Conservation (phyloP, 2,888 invertebrate genomes). For the Drosophila picticornis region DNA sequence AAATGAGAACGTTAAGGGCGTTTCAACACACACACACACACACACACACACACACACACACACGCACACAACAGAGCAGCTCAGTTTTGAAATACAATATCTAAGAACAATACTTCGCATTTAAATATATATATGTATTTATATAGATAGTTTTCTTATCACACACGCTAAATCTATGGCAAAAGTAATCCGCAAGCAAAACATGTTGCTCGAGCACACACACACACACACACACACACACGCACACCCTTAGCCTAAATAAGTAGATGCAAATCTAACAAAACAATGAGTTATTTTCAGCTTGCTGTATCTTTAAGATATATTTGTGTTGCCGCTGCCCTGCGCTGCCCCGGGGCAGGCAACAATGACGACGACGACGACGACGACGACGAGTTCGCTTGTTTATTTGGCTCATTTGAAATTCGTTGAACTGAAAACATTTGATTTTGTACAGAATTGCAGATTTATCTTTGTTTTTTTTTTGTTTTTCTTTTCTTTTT, state of each 20-base stretch:
- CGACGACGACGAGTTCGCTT: slow-evolving; percentile 27
- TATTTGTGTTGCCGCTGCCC: slow-evolving; percentile 41
- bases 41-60: neutral
- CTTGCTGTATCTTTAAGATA: slow-evolving; percentile 58
- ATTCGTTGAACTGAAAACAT: slow-evolving; percentile 71
- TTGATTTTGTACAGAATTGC: slow-evolving; percentile 64
- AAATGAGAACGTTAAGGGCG: slow-evolving; percentile 49
- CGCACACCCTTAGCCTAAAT: slow-evolving; percentile 25
- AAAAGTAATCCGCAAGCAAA: slow-evolving; percentile 64
- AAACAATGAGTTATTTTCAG: slow-evolving; percentile 64
- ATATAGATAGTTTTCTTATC: slow-evolving; percentile 49
- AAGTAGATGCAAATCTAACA: slow-evolving; percentile 68
- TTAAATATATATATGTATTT: slow-evolving; percentile 33
- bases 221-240: neutral
- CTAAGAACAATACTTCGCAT: slow-evolving; percentile 44
- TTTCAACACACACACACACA: slow-evolving; percentile 10
- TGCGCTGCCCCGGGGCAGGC: slow-evolving; percentile 15
- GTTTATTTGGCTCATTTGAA: slow-evolving; percentile 67
- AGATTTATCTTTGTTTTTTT: slow-evolving; percentile 57
- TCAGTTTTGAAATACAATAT: slow-evolving; percentile 52
- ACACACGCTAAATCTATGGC: slow-evolving; percentile 53
- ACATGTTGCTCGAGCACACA: slow-evolving; percentile 37
- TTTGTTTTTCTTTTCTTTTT: slow-evolving; percentile 13
- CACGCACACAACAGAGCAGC: slow-evolving; percentile 8
- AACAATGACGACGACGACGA: slow-evolving; percentile 25